Evolutionary conservation across 2,888 invertebrate species (phyloP), one percentile per base, ranked within the genome.

Genomic region (Oegoconia quadripuncta): DNA sequence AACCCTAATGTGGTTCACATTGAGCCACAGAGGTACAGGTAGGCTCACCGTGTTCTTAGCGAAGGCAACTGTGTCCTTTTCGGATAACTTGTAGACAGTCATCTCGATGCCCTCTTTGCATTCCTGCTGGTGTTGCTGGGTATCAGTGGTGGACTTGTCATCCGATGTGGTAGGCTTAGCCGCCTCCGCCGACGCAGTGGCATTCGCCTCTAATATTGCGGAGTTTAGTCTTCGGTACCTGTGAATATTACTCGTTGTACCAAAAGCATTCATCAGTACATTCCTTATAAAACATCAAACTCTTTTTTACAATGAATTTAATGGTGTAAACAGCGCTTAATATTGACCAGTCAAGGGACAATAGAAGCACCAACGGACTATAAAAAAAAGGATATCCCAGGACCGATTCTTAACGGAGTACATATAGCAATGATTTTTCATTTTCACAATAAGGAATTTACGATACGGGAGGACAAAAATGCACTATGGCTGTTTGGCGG

Each of bases 141-240:
- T 29, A 1, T 77, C 80, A 26, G 54, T 74, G 6, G 42, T 40
- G 0, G 59, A 50, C 42, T 63, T 70, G 1, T 83, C 83, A 0
- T 78, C 82, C 0, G 71, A 55, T 0, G 57, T 41, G 0, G 81
- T 75, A 0, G 17, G 13, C n/a, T n/a, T n/a, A n/a, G n/a, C n/a
- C n/a, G 64, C 59, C n/a, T 82, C 80, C 0, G 61, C 48, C 0
- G 78, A 77, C 1, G 50, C 48, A 1, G 60, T 56, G 20, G 6
- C 3, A 37, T 68, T 73, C 3, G 80, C 83, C 37, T 86, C 82
- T 9, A 68, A 52, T 38, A 89, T 71, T 1, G 89, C 89, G 5
- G 72, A 69, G 31, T 62, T 58, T 20, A 91, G 62, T 5, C 90
- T 81, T 34, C 90, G 83, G 50, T 74, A 91, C 90, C 90, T 90